These are phyloP conservation scores for Porphyrio hochstetteri DNA, from an alignment of 2,113 vertebrate species.

Conservation along the genomic window DNA sequence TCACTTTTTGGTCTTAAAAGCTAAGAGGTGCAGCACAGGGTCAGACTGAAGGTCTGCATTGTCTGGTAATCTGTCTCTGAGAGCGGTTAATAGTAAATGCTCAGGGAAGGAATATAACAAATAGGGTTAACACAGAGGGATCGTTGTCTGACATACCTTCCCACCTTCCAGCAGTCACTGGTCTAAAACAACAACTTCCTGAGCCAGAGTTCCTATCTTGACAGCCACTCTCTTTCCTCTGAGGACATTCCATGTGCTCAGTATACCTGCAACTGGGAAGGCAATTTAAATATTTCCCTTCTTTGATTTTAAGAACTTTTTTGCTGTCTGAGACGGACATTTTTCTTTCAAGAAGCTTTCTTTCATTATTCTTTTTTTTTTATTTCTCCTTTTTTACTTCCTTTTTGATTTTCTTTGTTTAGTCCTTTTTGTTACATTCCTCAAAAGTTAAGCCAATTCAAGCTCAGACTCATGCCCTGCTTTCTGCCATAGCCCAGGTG, in stretches of 20 bases:
- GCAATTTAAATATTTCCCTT: neutral
- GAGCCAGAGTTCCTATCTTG: neutral
- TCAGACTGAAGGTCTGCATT: conserved; percentile 38
- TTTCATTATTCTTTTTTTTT: neutral
- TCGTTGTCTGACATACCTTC: neutral
- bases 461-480: neutral
- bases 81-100: neutral
- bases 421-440: neutral
- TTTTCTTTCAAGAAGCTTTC: neutral
- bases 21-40: neutral
- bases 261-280: neutral
- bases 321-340: neutral
- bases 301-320: neutral
- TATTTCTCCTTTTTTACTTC: neutral
- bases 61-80: conserved; percentile 20
- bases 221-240: neutral
- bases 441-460: neutral
- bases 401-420: neutral
- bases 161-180: neutral
- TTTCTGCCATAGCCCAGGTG: neutral
- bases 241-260: neutral
- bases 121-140: neutral
- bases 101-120: neutral
- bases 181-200: neutral
- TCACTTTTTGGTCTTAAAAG: conserved; percentile 40